A percentile compares a stretch with the other conserved stretches of the same genome.
These are phyloP conservation scores for Trachurus trachurus DNA, from an alignment of 2,797 vertebrate genomes.

Conservation along the genomic window DNA sequence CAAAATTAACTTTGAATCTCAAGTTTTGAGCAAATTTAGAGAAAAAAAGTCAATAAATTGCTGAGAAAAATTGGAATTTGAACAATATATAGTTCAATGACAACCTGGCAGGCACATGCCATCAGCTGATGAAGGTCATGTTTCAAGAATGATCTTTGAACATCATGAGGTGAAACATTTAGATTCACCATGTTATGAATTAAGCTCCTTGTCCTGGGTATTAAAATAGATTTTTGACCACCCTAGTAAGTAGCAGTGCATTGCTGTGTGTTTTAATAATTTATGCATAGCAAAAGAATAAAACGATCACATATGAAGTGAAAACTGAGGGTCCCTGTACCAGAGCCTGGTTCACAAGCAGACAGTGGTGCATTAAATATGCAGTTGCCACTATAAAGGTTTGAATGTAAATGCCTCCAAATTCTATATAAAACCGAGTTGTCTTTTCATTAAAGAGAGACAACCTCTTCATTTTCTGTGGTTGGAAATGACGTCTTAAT, in stretches of 20 bases:
- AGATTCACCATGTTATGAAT: not conserved
- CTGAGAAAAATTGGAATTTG: too few relatives aligned
- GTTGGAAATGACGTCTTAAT: constrained; percentile 11
- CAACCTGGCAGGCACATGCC: not conserved
- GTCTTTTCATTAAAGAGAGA: not conserved
- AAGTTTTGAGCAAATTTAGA: too few relatives aligned
- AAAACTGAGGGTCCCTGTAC: not conserved
- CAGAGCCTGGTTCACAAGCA: not conserved
- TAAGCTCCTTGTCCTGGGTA: too few relatives aligned
- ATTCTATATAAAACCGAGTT: not conserved
- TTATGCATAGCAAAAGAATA: too few relatives aligned
- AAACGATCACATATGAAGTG: not conserved
- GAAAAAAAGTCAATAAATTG: not conserved
- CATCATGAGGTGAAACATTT: not conserved
- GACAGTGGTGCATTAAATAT: not conserved
- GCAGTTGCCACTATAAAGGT: not conserved
- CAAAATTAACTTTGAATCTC: not conserved
- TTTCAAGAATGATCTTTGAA: not conserved
- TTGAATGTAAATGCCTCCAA: not conserved
- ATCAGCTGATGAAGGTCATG: not conserved
- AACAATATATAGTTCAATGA: too few relatives aligned
- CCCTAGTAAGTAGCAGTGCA: not conserved
- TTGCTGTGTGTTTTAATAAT: not conserved
- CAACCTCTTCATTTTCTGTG: not conserved
- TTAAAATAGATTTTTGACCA: too few relatives aligned